Percentiles rank a stretch among this genome's conserved stretches.
Evolutionary conservation across 2,797 vertebrate genomes (phyloP).

Genomic region (Paratrypauchen microcephalus): DNA sequence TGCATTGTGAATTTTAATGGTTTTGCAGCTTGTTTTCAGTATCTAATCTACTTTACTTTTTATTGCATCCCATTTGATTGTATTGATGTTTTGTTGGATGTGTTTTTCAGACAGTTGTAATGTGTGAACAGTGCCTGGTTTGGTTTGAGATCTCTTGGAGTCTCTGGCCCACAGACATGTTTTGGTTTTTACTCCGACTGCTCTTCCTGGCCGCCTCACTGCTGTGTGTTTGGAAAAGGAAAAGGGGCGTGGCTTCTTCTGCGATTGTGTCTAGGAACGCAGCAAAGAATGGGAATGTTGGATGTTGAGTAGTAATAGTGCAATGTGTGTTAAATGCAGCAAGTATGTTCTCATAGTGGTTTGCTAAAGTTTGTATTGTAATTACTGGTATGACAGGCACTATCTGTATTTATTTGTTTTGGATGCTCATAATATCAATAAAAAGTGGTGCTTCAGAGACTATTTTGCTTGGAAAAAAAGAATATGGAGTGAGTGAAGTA

Average conservation of each 20-base stretch:
- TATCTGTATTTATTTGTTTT: slow-evolving; percentile 12
- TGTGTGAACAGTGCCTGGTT: slow-evolving; percentile 12
- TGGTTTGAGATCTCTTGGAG: slow-evolving; percentile 19
- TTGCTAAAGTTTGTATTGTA: neutral
- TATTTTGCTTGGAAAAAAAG: slow-evolving; percentile 13
- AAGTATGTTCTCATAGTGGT: neutral
- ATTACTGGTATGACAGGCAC: neutral
- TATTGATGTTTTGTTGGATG: neutral
- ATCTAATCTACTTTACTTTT: neutral
- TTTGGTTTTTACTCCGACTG: slow-evolving; percentile 30
- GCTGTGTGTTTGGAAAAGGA: slow-evolving; percentile 14
- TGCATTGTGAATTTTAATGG: neutral
- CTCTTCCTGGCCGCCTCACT: slow-evolving; percentile 26
- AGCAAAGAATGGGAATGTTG: slow-evolving; percentile 12
- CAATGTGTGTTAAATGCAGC: neutral
- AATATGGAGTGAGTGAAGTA: slow-evolving; percentile 40
- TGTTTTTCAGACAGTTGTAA: neutral
- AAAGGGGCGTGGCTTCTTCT: slow-evolving; percentile 6
- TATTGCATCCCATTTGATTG: neutral
- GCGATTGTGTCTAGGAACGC: slow-evolving; percentile 1
- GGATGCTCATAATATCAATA: neutral
- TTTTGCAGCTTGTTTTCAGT: neutral
- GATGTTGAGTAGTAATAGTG: neutral
- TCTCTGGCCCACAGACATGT: slow-evolving; percentile 21
- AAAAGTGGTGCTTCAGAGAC: neutral